These are phyloP conservation scores for Tachina grossa DNA, from an alignment of 2,888 invertebrate species.

Conservation along the genomic window DNA sequence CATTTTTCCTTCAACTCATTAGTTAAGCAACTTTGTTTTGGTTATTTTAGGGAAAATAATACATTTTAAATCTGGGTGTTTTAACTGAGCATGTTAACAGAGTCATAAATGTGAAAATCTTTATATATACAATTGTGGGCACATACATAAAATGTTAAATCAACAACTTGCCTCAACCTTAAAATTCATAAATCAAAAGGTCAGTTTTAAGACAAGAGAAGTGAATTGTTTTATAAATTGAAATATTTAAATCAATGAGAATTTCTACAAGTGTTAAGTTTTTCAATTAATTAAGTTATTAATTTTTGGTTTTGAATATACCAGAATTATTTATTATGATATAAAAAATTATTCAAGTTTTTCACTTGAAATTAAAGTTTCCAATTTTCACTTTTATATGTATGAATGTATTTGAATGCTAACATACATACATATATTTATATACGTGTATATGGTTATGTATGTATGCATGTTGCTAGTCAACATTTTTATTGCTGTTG, in stretches of 20 bases:
- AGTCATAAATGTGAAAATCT: constrained; percentile 56
- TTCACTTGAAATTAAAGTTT: no score
- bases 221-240: background rate
- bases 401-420: no score
- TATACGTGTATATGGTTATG: background rate
- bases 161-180: constrained; percentile 61
- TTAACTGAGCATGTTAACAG: constrained; percentile 66
- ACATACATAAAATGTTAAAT: constrained; percentile 41
- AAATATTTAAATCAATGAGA: no score
- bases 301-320: no score
- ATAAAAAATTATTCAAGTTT: no score
- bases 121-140: background rate
- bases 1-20: constrained; percentile 60
- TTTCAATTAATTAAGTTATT: no score
- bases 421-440: no score
- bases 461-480: background rate
- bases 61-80: constrained; percentile 55
- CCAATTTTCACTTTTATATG: no score
- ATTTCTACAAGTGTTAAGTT: no score
- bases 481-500: constrained; percentile 25
- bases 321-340: no score
- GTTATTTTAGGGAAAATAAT: constrained; percentile 19
- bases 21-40: constrained; percentile 56
- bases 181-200: constrained; percentile 57
- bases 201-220: constrained; percentile 15